Evolutionary conservation across 1,140 invertebrate genomes (phyloP).

Genomic region (Prorops nasuta): DNA sequence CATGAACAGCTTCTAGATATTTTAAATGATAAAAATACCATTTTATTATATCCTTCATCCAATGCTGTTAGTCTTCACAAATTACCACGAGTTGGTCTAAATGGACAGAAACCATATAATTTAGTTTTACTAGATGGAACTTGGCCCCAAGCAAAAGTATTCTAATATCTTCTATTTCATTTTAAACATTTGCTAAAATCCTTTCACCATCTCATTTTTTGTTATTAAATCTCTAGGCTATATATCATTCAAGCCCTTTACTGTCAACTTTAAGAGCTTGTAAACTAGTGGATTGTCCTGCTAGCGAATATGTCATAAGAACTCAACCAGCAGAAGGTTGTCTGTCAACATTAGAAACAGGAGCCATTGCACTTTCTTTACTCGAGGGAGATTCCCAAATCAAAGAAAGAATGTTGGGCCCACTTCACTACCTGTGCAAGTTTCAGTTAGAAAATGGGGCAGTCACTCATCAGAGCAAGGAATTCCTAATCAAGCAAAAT

Average conservation of each 20-base stretch:
- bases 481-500: constrained; percentile 82
- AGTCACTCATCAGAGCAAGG: constrained; percentile 89
- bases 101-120: constrained; percentile 64
- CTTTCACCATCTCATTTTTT: too few species aligned
- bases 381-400: constrained; percentile 71
- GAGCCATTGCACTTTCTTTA: constrained; percentile 75
- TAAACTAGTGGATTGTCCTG: constrained; percentile 69
- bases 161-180: constrained; percentile 3
- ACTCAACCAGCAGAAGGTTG: constrained; percentile 91
- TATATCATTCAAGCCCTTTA: constrained; percentile 72
- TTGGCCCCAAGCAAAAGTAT: constrained; percentile 85
- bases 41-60: constrained; percentile 81
- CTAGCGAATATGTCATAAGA: constrained; percentile 87
- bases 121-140: constrained; percentile 89
- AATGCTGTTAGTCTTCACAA: constrained; percentile 66
- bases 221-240: too few species aligned
- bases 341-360: constrained; percentile 88
- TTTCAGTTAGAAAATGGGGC: constrained; percentile 87
- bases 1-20: constrained; percentile 69
- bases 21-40: constrained; percentile 67
- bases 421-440: constrained; percentile 77
- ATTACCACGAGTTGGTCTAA: constrained; percentile 39
- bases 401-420: constrained; percentile 69
- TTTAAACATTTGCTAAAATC: not conserved
- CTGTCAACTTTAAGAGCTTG: constrained; percentile 70